phyloP scores from a whole-genome alignment of 1,140 invertebrate species.

The Diabrotica undecimpunctata region DNA sequence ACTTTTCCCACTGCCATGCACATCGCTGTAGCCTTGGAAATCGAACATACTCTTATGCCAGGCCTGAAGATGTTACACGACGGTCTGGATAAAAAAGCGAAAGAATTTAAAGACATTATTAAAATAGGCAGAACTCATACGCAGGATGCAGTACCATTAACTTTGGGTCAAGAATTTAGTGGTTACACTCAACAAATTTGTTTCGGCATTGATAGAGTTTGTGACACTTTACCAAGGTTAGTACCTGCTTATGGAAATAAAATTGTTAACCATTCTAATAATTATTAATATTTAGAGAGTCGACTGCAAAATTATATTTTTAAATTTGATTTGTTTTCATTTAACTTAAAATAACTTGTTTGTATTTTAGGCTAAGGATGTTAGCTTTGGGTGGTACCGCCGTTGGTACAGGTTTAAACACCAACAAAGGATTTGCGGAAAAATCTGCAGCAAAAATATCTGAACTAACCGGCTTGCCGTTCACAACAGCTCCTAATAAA shows the following conservation, averaged over 20 bases:
- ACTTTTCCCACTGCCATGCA: slow-evolving; percentile 99
- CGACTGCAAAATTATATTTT: no score
- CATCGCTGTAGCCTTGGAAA: slow-evolving; percentile 90
- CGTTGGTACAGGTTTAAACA: slow-evolving; percentile 95
- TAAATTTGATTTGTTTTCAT: no score
- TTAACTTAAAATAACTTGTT: no score
- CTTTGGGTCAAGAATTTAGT: slow-evolving; percentile 97
- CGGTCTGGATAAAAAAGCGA: slow-evolving; percentile 48
- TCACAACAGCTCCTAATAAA: slow-evolving; percentile 94
- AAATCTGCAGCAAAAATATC: slow-evolving; percentile 85
- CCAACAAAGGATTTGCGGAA: slow-evolving; percentile 79
- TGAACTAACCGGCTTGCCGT: slow-evolving; percentile 74
- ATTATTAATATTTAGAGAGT: no score
- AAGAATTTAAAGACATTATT: slow-evolving; percentile 71
- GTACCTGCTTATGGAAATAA: neutral
- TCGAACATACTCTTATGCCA: slow-evolving; percentile 81
- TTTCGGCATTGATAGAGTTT: slow-evolving; percentile 83
- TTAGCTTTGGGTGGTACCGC: slow-evolving; percentile 95
- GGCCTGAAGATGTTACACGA: slow-evolving; percentile 67
- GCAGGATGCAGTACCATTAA: slow-evolving; percentile 95
- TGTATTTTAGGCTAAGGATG: slow-evolving; percentile 66
- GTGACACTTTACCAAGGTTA: slow-evolving; percentile 69
- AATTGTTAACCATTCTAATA: no score
- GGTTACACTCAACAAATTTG: slow-evolving; percentile 85
- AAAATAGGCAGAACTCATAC: slow-evolving; percentile 62